These are phyloP conservation scores for Hoplodrina blanda DNA, from an alignment of 2,888 invertebrate genomes.

Conservation along the genomic window DNA sequence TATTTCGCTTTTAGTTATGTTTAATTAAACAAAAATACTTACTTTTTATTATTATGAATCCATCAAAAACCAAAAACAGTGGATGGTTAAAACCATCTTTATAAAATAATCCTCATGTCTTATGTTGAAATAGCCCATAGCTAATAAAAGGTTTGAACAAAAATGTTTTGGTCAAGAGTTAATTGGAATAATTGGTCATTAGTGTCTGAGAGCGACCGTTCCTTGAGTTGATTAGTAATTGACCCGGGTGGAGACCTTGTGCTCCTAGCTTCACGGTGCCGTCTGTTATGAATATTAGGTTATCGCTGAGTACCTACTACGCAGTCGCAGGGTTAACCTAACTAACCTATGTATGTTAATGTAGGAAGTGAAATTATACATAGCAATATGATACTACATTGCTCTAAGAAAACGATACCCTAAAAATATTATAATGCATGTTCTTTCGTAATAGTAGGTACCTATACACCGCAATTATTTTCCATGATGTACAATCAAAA, in stretches of 20 bases:
- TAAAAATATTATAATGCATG: slow-evolving; percentile 1
- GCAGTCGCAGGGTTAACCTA: slow-evolving; percentile 47
- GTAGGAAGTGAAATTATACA: slow-evolving; percentile 17
- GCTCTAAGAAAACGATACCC: background rate
- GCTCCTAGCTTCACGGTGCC: slow-evolving; percentile 61
- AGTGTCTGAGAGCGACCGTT: slow-evolving; percentile 77
- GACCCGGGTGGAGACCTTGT: slow-evolving; percentile 82
- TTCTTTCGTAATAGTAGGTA: background rate
- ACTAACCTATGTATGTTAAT: slow-evolving; percentile 6
- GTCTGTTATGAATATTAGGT: slow-evolving; percentile 65
- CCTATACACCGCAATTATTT: background rate
- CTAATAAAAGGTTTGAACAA: slow-evolving; percentile 72
- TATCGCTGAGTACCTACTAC: slow-evolving; percentile 54
- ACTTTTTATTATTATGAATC: no score
- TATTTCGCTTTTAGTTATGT: no score
- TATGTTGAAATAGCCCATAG: slow-evolving; percentile 17
- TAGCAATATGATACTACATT: slow-evolving; percentile 12
- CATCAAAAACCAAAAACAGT: no score
- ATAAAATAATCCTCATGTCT: background rate
- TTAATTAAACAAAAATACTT: no score
- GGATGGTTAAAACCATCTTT: no score
- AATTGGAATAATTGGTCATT: slow-evolving; percentile 86
- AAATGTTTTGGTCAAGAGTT: slow-evolving; percentile 85
- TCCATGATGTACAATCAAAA: background rate
- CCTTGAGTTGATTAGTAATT: slow-evolving; percentile 87